phyloP scores from a whole-genome alignment of 1,140 invertebrate species.

The Drosophila rufa region DNA sequence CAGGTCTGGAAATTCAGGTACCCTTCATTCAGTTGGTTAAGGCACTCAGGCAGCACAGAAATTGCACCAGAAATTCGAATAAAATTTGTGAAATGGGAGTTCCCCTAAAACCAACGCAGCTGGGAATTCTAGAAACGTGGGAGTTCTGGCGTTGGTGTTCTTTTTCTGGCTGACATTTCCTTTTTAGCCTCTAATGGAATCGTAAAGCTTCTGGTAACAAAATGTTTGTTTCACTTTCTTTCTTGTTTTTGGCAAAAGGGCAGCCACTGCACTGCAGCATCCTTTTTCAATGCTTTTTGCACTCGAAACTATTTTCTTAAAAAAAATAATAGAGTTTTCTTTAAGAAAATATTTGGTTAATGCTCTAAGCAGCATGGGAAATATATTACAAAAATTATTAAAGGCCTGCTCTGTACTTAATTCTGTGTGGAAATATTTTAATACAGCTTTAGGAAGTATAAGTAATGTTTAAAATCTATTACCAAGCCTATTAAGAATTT shows the following conservation, averaged over 20 bases:
- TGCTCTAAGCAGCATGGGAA: neutral
- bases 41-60: neutral
- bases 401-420: neutral
- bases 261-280: neutral
- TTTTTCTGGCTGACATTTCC: constrained; percentile 38
- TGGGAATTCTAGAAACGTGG: neutral
- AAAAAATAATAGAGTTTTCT: neutral
- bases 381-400: neutral
- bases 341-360: neutral
- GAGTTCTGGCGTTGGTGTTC: constrained; percentile 10
- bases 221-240: constrained; percentile 48
- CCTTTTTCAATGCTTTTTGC: neutral
- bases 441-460: neutral
- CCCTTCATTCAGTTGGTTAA: constrained; percentile 5
- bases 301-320: neutral
- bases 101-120: neutral
- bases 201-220: constrained; percentile 65
- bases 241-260: constrained; percentile 31
- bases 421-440: neutral
- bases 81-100: constrained; percentile 16
- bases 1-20: neutral
- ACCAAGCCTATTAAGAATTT: too few species aligned
- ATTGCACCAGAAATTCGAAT: constrained; percentile 13
- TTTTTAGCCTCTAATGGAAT: constrained; percentile 59
- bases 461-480: too few species aligned